phyloP scores from a whole-genome alignment of 92 coral and sea anemone genomes.

The Epizoanthus rinbou region DNA sequence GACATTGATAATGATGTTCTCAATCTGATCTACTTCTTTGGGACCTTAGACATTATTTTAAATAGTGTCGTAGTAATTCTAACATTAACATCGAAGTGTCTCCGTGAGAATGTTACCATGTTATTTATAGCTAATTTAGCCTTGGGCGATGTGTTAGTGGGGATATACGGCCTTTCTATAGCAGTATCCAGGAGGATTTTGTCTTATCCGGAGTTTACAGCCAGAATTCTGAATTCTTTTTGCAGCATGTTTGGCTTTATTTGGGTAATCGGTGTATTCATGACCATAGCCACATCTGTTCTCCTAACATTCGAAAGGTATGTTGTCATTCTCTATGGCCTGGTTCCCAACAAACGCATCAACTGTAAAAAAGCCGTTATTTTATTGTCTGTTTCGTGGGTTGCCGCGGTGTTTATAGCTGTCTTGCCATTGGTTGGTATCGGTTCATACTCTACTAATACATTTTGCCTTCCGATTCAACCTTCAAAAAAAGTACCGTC shows the following conservation, averaged over 20 bases:
- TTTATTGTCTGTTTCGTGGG: slow-evolving; percentile 52
- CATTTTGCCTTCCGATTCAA: slow-evolving; percentile 84
- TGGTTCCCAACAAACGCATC: slow-evolving; percentile 63
- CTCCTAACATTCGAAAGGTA: slow-evolving; percentile 73
- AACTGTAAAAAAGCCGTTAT: slow-evolving; percentile 42
- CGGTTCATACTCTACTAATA: slow-evolving; percentile 80
- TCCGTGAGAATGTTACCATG: slow-evolving; percentile 32
- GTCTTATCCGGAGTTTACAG: slow-evolving; percentile 48
- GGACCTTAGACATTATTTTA: slow-evolving; percentile 12
- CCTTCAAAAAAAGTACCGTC: slow-evolving; percentile 68
- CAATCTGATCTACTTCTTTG: slow-evolving; percentile 18
- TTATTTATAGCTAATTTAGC: slow-evolving; percentile 24
- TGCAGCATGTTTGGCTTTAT: slow-evolving; percentile 66
- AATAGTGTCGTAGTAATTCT: slow-evolving; percentile 21
- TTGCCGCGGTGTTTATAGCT: slow-evolving; percentile 56
- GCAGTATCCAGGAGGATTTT: slow-evolving; percentile 26
- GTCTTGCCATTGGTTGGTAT: slow-evolving; percentile 61
- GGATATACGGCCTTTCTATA: slow-evolving; percentile 26
- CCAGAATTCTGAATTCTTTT: neutral
- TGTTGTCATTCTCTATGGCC: slow-evolving; percentile 62
- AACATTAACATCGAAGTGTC: slow-evolving; percentile 8
- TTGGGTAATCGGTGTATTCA: slow-evolving; percentile 70
- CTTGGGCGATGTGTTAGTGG: slow-evolving; percentile 17
- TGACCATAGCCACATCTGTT: slow-evolving; percentile 57
- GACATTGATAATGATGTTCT: slow-evolving; percentile 34